Percentiles rank a stretch among this genome's conserved stretches.
These are phyloP conservation scores for Ectemnius cavifrons DNA, from an alignment of 2,888 invertebrate species.

Conservation along the genomic window DNA sequence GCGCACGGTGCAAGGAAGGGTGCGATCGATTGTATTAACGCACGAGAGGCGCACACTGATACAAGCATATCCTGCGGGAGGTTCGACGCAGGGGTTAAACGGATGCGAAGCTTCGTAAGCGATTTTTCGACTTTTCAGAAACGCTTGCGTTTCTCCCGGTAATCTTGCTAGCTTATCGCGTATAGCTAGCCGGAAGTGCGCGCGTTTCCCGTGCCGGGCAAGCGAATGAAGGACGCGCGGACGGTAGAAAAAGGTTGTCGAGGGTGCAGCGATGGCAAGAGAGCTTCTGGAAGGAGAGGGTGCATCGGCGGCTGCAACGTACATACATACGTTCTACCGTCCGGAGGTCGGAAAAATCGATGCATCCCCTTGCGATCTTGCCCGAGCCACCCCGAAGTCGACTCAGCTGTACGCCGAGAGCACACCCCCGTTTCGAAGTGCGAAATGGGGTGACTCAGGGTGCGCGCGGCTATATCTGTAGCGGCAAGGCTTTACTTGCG, in stretches of 20 bases:
- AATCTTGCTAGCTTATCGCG: too few relatives aligned
- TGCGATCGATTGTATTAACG: too few relatives aligned
- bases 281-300: slow-evolving; percentile 31
- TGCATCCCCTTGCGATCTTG: slow-evolving; percentile 53
- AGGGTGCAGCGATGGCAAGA: background rate
- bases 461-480: slow-evolving; percentile 31
- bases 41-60: too few relatives aligned
- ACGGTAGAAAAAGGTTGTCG: too few relatives aligned
- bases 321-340: background rate
- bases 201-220: background rate
- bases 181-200: background rate
- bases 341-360: slow-evolving; percentile 58
- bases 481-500: slow-evolving; percentile 12
- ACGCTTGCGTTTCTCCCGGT: too few relatives aligned
- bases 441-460: slow-evolving; percentile 36
- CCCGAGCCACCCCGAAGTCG: slow-evolving; percentile 55
- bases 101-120: too few relatives aligned
- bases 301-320: slow-evolving; percentile 46
- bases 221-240: background rate
- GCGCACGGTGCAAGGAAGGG: too few relatives aligned
- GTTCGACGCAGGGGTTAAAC: too few relatives aligned
- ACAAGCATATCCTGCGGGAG: too few relatives aligned
- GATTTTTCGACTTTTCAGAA: too few relatives aligned
- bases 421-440: slow-evolving; percentile 17
- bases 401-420: slow-evolving; percentile 45